Evolutionary conservation across 1,140 invertebrate species (phyloP), one percentile per base, ranked within the genome.

Genomic region (Papilio dardanus): DNA sequence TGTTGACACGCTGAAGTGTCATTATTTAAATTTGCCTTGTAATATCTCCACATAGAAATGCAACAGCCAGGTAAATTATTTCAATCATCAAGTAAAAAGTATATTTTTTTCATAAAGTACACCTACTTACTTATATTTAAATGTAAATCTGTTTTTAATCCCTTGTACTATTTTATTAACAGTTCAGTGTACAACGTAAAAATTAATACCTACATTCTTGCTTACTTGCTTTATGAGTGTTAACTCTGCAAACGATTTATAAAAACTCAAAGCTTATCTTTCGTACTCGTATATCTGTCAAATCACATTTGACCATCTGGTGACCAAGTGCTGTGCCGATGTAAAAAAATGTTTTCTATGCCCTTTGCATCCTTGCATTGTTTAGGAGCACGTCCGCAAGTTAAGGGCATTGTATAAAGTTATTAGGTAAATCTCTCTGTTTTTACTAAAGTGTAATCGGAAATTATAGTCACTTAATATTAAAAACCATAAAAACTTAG

Each of bases 251-350:
- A 79, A 65, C 77, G n/a, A n/a, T n/a, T n/a, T 76, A 81, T 81
- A 79, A 83, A 83, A 79, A 79, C 73, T 73, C 50, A 65, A 62
- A 79, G 54, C 65, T 81, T 69, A 30, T 71, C 67, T 65, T 75
- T 79, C 78, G 76, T 79, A 81, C 77, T 76, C 75, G 79, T 76
- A 71, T 73, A 75, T 83, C 73, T 74, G 76, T 74, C 71, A 80
- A 80, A 85, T 77, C 81, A 85, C 71, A 77, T 76, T 35, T 90
- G 86, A 86, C 86, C 88, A 92, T 90, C 80, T 92, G 90, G 84
- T 89, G 83, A 82, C 86, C 90, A 92, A 88, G 80, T 91, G 89
- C 50, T 37, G 79, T 42, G 16, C 40, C 42, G 31, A 62, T 6
- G 58, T 19, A 19, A 37, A 40, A 76, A 71, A 79, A 75, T 78